A percentile compares a stretch with the other conserved stretches of the same genome.
Conservation (phyloP, 30 jellyfish, hydroid and myxozoan species). For the Calvadosia cruxmelitensis region DNA sequence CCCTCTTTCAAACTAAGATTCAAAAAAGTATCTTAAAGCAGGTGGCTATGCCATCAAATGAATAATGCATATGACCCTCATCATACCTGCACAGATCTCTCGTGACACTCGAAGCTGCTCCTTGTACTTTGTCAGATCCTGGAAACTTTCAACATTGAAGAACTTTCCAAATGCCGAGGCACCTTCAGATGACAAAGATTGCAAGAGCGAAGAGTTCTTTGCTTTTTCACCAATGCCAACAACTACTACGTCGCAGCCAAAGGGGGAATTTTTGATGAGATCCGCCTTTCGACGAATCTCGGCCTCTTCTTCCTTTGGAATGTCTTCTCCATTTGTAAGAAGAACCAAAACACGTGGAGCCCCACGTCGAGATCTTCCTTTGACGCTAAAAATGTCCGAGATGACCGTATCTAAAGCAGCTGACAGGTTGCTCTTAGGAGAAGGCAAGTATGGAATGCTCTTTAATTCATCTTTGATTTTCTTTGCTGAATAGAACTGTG, state of each 20-base stretch:
- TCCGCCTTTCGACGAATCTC: conserved; percentile 30
- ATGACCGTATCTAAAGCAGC: conserved; percentile 29
- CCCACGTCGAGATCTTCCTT: conserved; percentile 67
- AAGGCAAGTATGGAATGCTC: conserved; percentile 32
- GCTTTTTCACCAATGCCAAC: conserved; percentile 56
- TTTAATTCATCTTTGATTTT: conserved; percentile 38
- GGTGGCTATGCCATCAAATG: too few relatives aligned
- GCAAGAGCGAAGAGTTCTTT: conserved; percentile 18
- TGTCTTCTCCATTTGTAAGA: conserved; percentile 51
- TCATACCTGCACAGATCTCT: conserved; percentile 83
- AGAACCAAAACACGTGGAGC: conserved; percentile 57
- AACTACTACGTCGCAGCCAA: conserved; percentile 49
- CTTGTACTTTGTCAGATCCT: conserved; percentile 27
- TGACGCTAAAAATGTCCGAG: conserved; percentile 50
- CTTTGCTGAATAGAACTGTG: conserved; percentile 26
- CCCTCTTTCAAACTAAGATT: too few relatives aligned
- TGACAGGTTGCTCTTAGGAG: conserved; percentile 33
- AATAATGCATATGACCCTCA: too few relatives aligned
- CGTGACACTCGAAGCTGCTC: conserved; percentile 38
- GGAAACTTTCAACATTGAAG: conserved; percentile 26
- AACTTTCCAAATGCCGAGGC: conserved; percentile 7
- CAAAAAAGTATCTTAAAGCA: too few relatives aligned
- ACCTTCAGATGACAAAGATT: conserved; percentile 33
- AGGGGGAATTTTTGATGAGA: background rate
- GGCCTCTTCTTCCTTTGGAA: conserved; percentile 34